Percentiles rank a stretch among this genome's conserved stretches.
Conservation (phyloP, 2,113 vertebrate genomes). For the Phalacrocorax brasilianus region DNA sequence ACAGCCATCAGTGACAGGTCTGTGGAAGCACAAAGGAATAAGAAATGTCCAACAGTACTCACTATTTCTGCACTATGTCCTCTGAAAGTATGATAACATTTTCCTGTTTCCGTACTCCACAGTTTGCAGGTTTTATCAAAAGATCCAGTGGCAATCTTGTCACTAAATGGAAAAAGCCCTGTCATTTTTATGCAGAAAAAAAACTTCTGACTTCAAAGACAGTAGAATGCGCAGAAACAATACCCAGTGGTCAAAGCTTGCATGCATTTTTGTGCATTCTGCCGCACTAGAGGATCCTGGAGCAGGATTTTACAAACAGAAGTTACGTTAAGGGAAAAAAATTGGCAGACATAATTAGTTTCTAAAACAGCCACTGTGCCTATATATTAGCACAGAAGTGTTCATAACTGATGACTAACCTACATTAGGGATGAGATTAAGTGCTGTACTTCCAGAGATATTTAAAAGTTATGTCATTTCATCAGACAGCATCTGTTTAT, state of each 20-base stretch:
- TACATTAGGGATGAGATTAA: neutral
- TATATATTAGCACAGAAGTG: neutral
- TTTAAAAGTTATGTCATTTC: neutral
- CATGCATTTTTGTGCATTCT: neutral
- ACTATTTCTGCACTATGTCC: conserved; percentile 94
- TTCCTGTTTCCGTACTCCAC: conserved; percentile 90
- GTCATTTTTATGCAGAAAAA: neutral
- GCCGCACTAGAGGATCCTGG: neutral
- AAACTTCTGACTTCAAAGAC: neutral
- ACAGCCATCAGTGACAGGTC: neutral
- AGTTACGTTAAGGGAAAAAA: neutral
- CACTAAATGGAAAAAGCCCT: conserved; percentile 71
- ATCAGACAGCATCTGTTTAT: neutral
- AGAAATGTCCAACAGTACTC: conserved; percentile 60
- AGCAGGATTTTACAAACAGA: neutral
- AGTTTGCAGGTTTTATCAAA: conserved; percentile 96
- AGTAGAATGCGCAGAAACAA: neutral
- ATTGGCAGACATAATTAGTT: neutral
- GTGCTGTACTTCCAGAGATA: neutral
- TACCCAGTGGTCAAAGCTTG: neutral
- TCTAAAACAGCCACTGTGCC: neutral
- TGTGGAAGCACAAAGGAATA: neutral
- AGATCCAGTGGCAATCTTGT: conserved; percentile 96
- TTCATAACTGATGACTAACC: neutral
- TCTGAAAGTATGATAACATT: conserved; percentile 89